Evolutionary conservation across 2,888 invertebrate species (phyloP), one percentile per base, ranked within the genome.

Genomic region (Lamproptera curius): DNA sequence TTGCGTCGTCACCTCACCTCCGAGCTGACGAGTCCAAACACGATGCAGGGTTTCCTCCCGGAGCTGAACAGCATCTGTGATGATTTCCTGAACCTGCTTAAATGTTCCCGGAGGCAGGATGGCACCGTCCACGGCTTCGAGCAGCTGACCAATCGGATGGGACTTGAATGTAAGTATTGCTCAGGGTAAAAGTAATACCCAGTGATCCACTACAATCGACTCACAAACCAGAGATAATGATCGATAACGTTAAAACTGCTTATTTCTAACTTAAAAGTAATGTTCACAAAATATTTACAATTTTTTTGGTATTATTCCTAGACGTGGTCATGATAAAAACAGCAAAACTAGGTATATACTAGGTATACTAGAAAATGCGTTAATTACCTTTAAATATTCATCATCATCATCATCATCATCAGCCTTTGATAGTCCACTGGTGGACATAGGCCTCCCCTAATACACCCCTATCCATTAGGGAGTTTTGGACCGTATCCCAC

Each of bases 81-180:
- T 61, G 95, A 95, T 70, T 95, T 95, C 75, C 88, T 94, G 40
- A 86, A 89, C 16, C 79, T 95, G 14, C 78, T 96, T 52, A 87
- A 89, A 49, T 76, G 83, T 28, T 87, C 89, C 53, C 85, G 93
- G 14, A 65, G 78, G 17, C 67, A 77, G 15, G 73, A 85, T 13
- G 88, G 91, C 33, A 70, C 74, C 10, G 89, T 94, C 1, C 57
- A 73, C 1, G 89, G 90, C 46, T 92, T 96, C 67, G 93, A 95
- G 57, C 91, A 93, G 55, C 86, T 94, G 42, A 92, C 94, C 1
- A 93, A 94, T 66, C 89, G 93, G 53, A 91, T 95, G 86, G 95
- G 95, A 1, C 85, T 96, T 38, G 96, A 96, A 87, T 92, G 92
- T 92, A 73, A 88, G 89, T 87, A n/a, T n/a, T n/a, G n/a, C n/a